Evolutionary conservation across 1,140 invertebrate genomes (phyloP).

Genomic region (Hycleus phaleratus): DNA sequence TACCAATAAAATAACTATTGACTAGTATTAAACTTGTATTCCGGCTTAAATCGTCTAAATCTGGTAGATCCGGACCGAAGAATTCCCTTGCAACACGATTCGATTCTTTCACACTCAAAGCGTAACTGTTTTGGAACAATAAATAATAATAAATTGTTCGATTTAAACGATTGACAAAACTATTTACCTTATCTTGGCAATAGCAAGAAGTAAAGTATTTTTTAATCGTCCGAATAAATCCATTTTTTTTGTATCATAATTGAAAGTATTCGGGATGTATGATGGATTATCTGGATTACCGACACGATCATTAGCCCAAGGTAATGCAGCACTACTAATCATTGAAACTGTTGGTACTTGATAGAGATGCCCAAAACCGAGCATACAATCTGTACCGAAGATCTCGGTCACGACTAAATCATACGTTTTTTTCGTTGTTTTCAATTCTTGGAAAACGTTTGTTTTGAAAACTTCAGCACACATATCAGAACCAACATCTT

Average conservation of each 20-base stretch:
- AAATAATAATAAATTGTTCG: not conserved
- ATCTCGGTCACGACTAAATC: constrained; percentile 14
- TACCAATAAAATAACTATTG: constrained; percentile 39
- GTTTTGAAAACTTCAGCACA: constrained; percentile 17
- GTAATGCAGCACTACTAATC: constrained; percentile 50
- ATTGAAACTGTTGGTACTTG: constrained; percentile 28
- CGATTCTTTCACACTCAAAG: constrained; percentile 10
- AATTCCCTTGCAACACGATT: constrained; percentile 21
- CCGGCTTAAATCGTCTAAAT: constrained; percentile 18
- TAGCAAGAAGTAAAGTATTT: constrained; percentile 20
- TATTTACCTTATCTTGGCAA: not conserved
- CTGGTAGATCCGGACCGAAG: constrained; percentile 27
- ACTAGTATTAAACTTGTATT: constrained; percentile 29
- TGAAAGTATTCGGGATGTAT: constrained; percentile 50
- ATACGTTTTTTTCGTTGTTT: constrained; percentile 14
- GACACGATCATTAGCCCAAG: constrained; percentile 43
- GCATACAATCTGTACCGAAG: constrained; percentile 13
- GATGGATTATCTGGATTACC: constrained; percentile 52
- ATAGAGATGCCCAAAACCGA: constrained; percentile 9
- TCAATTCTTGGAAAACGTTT: constrained; percentile 4
- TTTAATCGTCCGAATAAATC: constrained; percentile 48
- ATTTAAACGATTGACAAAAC: not conserved
- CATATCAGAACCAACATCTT: constrained; percentile 5
- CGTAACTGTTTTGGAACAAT: constrained; percentile 17
- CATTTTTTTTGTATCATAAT: constrained; percentile 43